Conservation (phyloP, 1,140 invertebrate species). For the Drosophila lini region DNA sequence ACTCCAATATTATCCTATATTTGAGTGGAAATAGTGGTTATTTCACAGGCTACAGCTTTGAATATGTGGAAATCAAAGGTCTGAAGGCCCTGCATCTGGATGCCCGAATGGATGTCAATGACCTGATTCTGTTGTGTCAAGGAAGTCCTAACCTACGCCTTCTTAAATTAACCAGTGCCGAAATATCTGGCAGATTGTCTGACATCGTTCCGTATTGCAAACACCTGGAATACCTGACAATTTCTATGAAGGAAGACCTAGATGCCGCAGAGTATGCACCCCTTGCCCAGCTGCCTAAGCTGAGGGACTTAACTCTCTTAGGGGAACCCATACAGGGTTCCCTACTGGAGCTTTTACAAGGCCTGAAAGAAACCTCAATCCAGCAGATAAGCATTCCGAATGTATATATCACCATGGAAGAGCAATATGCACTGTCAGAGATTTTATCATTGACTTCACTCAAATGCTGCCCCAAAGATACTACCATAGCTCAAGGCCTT, state of each 20-base stretch:
- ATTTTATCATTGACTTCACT: not conserved
- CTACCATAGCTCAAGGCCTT: not conserved
- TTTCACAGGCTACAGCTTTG: slow-evolving; percentile 2
- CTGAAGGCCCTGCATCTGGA: not conserved
- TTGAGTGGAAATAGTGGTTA: not conserved
- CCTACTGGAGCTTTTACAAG: slow-evolving; percentile 1
- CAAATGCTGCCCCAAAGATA: slow-evolving; percentile 10
- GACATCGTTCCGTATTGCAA: slow-evolving; percentile 17
- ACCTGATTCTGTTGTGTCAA: not conserved
- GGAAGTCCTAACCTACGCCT: slow-evolving; percentile 3
- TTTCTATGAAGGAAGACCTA: not conserved
- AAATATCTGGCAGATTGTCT: slow-evolving; percentile 1
- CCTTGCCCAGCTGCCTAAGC: slow-evolving; percentile 1
- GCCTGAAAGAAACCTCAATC: not conserved
- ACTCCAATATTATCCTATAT: too few relatives aligned
- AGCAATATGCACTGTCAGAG: not conserved
- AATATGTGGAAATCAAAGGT: not conserved
- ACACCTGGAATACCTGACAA: slow-evolving; percentile 2
- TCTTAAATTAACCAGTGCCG: not conserved
- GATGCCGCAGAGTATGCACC: slow-evolving; percentile 3
- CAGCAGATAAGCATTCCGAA: slow-evolving; percentile 1
- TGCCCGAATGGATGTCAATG: not conserved
- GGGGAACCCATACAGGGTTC: slow-evolving; percentile 9
- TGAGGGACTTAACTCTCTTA: not conserved
- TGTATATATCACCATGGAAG: not conserved